Conservation (phyloP, 2,888 invertebrate genomes). For the Troides oblongomaculatus region DNA sequence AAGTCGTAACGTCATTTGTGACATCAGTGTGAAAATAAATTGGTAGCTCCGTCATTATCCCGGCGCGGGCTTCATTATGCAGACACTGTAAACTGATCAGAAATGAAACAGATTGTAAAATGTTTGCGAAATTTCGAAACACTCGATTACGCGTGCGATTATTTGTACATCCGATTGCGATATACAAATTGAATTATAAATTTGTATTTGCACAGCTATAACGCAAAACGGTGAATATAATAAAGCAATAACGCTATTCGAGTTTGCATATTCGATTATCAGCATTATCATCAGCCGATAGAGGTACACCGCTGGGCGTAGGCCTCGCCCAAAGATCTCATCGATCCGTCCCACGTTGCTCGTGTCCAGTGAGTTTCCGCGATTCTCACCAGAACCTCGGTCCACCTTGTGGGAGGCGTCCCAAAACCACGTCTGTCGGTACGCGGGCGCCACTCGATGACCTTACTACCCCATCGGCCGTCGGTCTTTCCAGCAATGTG, state of each 20-base stretch:
- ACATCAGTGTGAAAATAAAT: conserved; percentile 13
- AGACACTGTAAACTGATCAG: conserved; percentile 13
- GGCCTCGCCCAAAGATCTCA: too few species aligned
- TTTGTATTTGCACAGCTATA: not conserved
- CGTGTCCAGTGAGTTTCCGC: too few species aligned
- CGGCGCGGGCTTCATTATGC: conserved; percentile 12
- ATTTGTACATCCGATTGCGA: not conserved
- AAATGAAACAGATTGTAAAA: conserved; percentile 11
- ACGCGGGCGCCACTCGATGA: too few species aligned
- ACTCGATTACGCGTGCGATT: not conserved
- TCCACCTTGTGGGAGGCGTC: too few species aligned
- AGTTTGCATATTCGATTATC: too few species aligned
- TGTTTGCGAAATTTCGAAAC: not conserved
- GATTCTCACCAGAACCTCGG: too few species aligned
- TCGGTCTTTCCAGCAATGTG: too few species aligned
- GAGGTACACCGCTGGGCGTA: too few species aligned
- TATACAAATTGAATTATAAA: not conserved
- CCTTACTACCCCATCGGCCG: too few species aligned
- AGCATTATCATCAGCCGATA: too few species aligned
- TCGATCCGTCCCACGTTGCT: too few species aligned
- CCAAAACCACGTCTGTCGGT: too few species aligned
- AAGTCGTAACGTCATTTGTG: conserved; percentile 17
- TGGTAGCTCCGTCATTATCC: conserved; percentile 12
- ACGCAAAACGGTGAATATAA: not conserved
- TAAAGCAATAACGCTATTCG: not conserved